phyloP scores from a whole-genome alignment of 2,888 invertebrate species.

The Diabrotica balteata region DNA sequence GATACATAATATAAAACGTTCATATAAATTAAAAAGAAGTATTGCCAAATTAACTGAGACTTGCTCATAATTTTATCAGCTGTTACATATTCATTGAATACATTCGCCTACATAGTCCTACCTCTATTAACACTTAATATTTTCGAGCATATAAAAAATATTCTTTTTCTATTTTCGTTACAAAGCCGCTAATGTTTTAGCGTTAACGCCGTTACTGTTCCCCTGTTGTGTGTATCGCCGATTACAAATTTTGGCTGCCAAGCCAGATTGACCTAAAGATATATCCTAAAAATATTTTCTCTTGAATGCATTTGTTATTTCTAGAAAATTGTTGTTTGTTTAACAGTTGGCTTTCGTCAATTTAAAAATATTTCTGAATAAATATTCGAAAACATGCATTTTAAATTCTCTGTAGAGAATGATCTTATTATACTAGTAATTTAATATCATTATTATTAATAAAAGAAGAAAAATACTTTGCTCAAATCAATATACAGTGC shows the following conservation, averaged over 20 bases:
- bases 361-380: not conserved
- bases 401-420: not conserved
- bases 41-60: constrained; percentile 13
- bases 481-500: no score
- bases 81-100: not conserved
- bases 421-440: no score
- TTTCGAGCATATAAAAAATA: not conserved
- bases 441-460: no score
- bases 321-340: constrained; percentile 2
- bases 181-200: not conserved
- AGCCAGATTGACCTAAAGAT: constrained; percentile 1
- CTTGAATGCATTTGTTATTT: constrained; percentile 1
- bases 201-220: not conserved
- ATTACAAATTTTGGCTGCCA: not conserved
- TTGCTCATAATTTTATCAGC: constrained; percentile 16
- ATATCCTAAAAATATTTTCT: constrained; percentile 5
- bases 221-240: not conserved
- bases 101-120: not conserved
- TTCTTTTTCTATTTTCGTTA: constrained; percentile 5
- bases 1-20: no score
- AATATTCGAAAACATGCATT: not conserved
- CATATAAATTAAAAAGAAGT: not conserved
- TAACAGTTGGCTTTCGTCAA: not conserved
- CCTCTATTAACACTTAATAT: constrained; percentile 4
- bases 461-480: no score